A percentile compares a stretch with the other conserved stretches of the same genome.
phyloP scores from a whole-genome alignment of 2,888 invertebrate species.

The Tribolium freemani region DNA sequence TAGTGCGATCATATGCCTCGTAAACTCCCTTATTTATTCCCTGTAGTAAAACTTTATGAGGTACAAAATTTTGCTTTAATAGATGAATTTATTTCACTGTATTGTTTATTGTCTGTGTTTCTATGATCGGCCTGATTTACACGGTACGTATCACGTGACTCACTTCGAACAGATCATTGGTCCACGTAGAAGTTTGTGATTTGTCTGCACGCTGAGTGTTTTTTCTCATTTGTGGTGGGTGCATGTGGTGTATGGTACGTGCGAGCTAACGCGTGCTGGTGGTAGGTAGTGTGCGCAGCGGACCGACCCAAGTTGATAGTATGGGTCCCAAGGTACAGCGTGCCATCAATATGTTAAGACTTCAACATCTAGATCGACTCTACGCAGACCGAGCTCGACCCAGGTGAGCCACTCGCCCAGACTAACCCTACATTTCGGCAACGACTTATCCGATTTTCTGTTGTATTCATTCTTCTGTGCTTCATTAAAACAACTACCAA shows the following conservation, averaged over 20 bases:
- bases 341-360: conserved; percentile 66
- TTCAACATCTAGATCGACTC: conserved; percentile 66
- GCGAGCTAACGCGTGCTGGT: conserved; percentile 64
- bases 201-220: conserved; percentile 20
- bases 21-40: not conserved
- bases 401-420: conserved; percentile 62
- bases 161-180: not conserved
- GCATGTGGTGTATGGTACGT: conserved; percentile 24
- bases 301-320: conserved; percentile 56
- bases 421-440: not conserved
- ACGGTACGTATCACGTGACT: not conserved
- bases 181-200: conserved; percentile 3
- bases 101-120: not conserved
- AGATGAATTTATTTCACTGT: not conserved
- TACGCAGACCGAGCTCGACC: conserved; percentile 66
- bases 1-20: not conserved
- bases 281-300: conserved; percentile 68
- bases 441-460: no score
- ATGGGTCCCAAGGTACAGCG: conserved; percentile 65
- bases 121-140: not conserved
- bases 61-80: conserved; percentile 7
- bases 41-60: conserved; percentile 5
- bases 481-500: no score
- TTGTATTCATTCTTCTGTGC: no score
- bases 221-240: conserved; percentile 20